Percentiles rank a stretch among this genome's conserved stretches.
Evolutionary conservation across 1,140 invertebrate genomes (phyloP).

Genomic region (Ganaspis sp.): DNA sequence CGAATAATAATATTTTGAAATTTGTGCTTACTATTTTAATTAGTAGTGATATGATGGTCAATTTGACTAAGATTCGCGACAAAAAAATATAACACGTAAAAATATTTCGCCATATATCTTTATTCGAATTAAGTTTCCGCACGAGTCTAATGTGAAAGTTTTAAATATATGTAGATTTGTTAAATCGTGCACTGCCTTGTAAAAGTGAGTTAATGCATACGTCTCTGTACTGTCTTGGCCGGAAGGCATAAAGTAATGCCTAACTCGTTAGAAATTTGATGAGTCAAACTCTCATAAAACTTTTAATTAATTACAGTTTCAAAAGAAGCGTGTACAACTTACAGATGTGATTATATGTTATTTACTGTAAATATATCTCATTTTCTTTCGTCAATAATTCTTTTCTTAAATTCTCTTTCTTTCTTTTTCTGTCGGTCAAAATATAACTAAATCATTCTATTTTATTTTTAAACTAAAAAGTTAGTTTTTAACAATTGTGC

Average conservation of each 20-base stretch:
- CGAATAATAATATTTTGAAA: no score
- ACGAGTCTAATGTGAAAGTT: background rate
- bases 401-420: no score
- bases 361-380: no score
- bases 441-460: no score
- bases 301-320: background rate
- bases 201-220: conserved; percentile 18
- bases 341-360: no score
- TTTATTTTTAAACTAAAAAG: no score
- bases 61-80: no score
- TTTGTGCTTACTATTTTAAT: no score
- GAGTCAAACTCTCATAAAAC: background rate
- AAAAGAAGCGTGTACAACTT: background rate
- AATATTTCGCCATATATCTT: background rate
- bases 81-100: background rate
- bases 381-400: no score
- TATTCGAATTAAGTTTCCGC: background rate
- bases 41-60: no score
- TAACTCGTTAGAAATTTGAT: conserved; percentile 20
- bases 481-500: no score
- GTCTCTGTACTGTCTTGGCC: background rate
- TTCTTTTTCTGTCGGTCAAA: no score
- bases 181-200: background rate
- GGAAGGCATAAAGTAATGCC: conserved; percentile 1
- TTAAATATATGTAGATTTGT: background rate